These are phyloP conservation scores for Polydrusus cervinus DNA, from an alignment of 2,888 invertebrate species.

Conservation along the genomic window DNA sequence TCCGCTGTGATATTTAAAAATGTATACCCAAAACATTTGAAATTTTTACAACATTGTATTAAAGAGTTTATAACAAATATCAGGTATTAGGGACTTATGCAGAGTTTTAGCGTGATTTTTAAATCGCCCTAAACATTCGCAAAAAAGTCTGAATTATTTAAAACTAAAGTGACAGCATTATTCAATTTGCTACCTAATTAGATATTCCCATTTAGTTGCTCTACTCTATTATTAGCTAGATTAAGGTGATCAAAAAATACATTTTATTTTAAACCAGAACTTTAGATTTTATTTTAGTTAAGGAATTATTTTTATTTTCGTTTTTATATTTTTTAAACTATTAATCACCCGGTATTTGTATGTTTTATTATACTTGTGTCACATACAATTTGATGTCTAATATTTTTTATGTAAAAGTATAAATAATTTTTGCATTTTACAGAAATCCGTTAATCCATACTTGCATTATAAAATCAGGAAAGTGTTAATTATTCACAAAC, in stretches of 20 bases:
- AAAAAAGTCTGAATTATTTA: conserved; percentile 3
- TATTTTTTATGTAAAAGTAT: conserved; percentile 21
- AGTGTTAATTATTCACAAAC: neutral
- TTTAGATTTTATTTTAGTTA: conserved; percentile 38
- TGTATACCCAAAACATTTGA: conserved; percentile 29
- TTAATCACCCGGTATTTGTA: conserved; percentile 23
- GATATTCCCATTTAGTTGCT: conserved; percentile 19
- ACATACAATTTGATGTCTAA: conserved; percentile 26
- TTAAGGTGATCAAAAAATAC: conserved; percentile 16
- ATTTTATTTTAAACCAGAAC: conserved; percentile 25
- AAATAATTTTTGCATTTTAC: conserved; percentile 29
- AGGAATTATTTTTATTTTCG: conserved; percentile 38
- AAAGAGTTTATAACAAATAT: conserved; percentile 30
- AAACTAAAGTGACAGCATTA: conserved; percentile 11
- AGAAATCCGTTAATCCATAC: conserved; percentile 5
- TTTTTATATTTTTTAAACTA: conserved; percentile 19
- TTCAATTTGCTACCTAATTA: conserved; percentile 4
- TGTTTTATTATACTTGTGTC: conserved; percentile 24
- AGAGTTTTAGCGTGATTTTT: too few species aligned
- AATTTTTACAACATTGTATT: conserved; percentile 35
- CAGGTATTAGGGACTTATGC: neutral
- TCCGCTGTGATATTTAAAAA: conserved; percentile 44
- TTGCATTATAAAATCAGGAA: neutral
- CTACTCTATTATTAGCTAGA: neutral
- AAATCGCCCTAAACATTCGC: too few species aligned